Evolutionary conservation across 2,888 invertebrate species (phyloP), one percentile per base, ranked within the genome.

Genomic region (Drosophila anceps): DNA sequence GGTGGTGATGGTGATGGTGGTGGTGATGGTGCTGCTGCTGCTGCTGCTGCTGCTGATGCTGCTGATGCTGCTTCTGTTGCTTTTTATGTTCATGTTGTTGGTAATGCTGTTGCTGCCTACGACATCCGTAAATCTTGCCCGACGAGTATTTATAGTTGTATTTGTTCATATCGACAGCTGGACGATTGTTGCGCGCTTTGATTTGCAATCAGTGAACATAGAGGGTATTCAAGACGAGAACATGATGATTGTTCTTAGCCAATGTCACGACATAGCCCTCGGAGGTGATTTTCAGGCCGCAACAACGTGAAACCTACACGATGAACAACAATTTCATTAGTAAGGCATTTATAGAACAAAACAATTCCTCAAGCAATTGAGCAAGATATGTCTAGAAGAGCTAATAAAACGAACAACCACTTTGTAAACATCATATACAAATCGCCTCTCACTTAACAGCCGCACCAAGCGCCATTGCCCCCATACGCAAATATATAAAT

Each of bases 181-280:
- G 84, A 82, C 78, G 88, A 85, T 90, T 87, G 73, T 83, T 91
- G 61, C 79, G 87, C 75, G 81, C 90, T 91, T 91, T 91, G 69
- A 92, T 91, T 93, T 93, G 93, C 93, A 95, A 95, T 96, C 96
- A 97, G 94, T 96, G 95, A 95, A 97, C 97, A 94, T 97, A 97
- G 92, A 98, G 95, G 90, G 97, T 98, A 94, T 98, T 97, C 94
- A 98, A 95, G 93, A 99, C 98, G 94, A 99, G 96, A 92, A 99
- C 98, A 94, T 98, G 98, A 94, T 99, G 98, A 94, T 99, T 99
- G 95, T 98, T 99, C 95, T 99, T 99, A 93, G 98, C 98, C 94
- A 99, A 94, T 81, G 98, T 98, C 87, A 98, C 97, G 90, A 98
- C 97, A 93, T 98, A 98, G 85, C 98, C 98, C 93, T 98, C 98